Evolutionary conservation across 2,888 invertebrate genomes (phyloP), one percentile per base, ranked within the genome.

Genomic region (Epirrhoe tristata): DNA sequence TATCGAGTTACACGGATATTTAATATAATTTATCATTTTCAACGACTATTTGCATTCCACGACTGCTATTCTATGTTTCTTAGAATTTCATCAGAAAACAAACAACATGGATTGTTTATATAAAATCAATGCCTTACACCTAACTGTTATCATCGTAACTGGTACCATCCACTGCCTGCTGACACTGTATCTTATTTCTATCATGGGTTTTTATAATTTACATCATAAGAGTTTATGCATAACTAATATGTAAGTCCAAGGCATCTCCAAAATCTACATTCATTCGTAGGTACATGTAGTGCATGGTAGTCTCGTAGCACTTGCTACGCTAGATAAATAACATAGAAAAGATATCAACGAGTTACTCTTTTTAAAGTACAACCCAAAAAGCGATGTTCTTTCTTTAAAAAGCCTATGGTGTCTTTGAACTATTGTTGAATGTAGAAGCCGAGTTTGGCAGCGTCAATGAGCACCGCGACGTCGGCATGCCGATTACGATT

Each of bases 401-500:
- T 48, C 12, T 14, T 16, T 48, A 6, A 6, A 7, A 6, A 48
- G 48, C 14, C 6, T 14, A 48, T 24, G 51, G 51, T 31, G 51
- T 51, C 39, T 31, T 51, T 59, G 52, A 24, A 39, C 52, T 60
- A 53, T 60, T 55, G n/a, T 55, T 50, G 46, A 46, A 36, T 50
- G 24, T 43, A 57, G 75, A 70, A 77, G 68, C 66, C 62, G 76
- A 80, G 79, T 86, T 86, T 86, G 82, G 86, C 83, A 81, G 82
- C 81, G 81, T 60, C 81, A 84, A 82, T 84, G 82, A 82, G 79
- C 77, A 79, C 79, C 87, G 87, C 87, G 88, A 87, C 87, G 88
- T 81, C 81, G 82, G 82, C 83, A 87, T 83, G 88, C 88, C 88
- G 88, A 88, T 89, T 88, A 89, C 89, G 84, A 86, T 78, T 78